Conservation (phyloP, 2,888 invertebrate genomes). For the Eutolmus rufibarbis region DNA sequence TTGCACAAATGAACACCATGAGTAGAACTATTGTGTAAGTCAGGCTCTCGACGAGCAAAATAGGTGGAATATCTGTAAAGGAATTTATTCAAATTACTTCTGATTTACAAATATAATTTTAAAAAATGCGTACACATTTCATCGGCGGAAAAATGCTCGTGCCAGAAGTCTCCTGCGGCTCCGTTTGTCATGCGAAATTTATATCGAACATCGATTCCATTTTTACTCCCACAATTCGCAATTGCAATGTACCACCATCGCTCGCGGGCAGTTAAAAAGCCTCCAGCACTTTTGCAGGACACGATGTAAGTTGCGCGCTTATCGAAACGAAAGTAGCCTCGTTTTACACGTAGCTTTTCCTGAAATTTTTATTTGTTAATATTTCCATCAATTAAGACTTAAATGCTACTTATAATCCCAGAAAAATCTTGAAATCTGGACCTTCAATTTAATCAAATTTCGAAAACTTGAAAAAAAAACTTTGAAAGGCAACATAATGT, state of each 20-base stretch:
- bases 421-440: too few species aligned
- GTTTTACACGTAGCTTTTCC: conserved; percentile 48
- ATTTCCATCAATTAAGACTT: too few species aligned
- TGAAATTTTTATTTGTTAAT: neutral
- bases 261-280: conserved; percentile 81
- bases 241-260: conserved; percentile 95
- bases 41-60: conserved; percentile 76
- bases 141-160: conserved; percentile 91
- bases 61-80: conserved; percentile 82
- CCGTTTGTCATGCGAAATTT: conserved; percentile 90
- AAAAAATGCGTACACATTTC: conserved; percentile 81
- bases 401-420: too few species aligned
- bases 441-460: too few species aligned
- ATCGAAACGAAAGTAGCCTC: conserved; percentile 50
- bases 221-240: conserved; percentile 77
- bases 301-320: conserved; percentile 62
- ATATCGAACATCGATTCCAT: conserved; percentile 82
- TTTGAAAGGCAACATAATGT: too few species aligned
- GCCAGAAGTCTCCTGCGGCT: conserved; percentile 79
- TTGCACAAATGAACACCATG: conserved; percentile 76
- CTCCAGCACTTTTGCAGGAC: conserved; percentile 72
- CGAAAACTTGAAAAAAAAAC: too few species aligned
- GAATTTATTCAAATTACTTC: conserved; percentile 13
- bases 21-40: conserved; percentile 76
- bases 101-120: neutral